Percentiles rank a stretch among this genome's conserved stretches.
Conservation (phyloP, 2,113 vertebrate species). For the Python bivittatus region DNA sequence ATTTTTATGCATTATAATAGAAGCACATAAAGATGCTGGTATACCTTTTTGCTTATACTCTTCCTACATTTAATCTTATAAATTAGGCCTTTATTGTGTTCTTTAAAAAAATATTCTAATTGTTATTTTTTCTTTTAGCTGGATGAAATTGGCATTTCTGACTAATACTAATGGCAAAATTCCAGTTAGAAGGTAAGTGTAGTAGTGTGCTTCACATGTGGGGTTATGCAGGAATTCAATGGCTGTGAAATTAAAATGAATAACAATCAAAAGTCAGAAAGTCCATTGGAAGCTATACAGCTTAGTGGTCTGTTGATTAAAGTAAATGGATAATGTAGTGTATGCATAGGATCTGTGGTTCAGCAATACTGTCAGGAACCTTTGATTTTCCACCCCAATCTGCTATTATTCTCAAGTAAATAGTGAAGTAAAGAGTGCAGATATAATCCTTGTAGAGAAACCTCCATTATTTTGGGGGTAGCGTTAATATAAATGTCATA, state of each 20-base stretch:
- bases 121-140: slow-evolving; percentile 77
- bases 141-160: slow-evolving; percentile 97
- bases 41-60: neutral
- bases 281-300: neutral
- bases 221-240: neutral
- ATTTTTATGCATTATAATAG: neutral
- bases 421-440: neutral
- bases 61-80: neutral
- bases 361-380: neutral
- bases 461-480: neutral
- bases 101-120: neutral
- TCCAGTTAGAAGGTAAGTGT: slow-evolving; percentile 92
- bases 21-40: neutral
- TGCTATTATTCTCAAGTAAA: neutral
- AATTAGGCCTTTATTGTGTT: neutral
- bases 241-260: neutral
- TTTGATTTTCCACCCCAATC: neutral
- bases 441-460: neutral
- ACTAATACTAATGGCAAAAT: slow-evolving; percentile 96
- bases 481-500: neutral
- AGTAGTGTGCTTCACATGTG: fast-evolving
- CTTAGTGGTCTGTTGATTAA: neutral
- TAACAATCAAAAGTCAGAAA: neutral
- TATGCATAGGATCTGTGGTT: neutral
- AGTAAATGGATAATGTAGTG: neutral